Evolutionary conservation across 2,797 vertebrate species (phyloP).

Genomic region (Melanotaenia boesemani): DNA sequence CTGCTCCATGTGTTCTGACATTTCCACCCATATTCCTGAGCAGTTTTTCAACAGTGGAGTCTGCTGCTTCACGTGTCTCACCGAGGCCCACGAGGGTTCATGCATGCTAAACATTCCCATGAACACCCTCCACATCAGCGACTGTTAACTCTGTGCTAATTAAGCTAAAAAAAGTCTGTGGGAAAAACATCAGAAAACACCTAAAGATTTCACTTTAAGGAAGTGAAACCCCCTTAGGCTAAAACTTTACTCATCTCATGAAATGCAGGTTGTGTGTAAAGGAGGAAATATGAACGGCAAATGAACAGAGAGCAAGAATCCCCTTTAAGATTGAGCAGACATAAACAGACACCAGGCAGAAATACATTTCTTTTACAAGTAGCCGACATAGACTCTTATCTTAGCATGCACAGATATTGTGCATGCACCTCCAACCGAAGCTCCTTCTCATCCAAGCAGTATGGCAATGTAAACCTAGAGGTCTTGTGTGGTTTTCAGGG

Average conservation of each 20-base stretch:
- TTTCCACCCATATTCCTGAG: conserved; percentile 66
- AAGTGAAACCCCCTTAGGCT: conserved; percentile 29
- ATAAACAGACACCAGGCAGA: conserved; percentile 19
- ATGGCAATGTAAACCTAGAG: conserved; percentile 86
- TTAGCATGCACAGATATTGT: conserved; percentile 21
- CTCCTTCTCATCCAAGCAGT: conserved; percentile 70
- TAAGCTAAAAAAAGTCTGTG: conserved; percentile 29
- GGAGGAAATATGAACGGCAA: not conserved
- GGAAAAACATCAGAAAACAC: not conserved
- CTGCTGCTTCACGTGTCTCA: conserved; percentile 64
- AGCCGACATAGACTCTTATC: conserved; percentile 45
- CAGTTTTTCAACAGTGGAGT: conserved; percentile 34
- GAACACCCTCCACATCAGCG: conserved; percentile 27
- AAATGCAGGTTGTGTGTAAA: not conserved
- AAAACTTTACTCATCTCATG: not conserved
- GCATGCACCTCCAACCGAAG: conserved; percentile 47
- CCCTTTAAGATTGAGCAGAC: conserved; percentile 1
- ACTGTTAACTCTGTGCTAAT: conserved; percentile 31
- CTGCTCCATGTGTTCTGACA: conserved; percentile 58
- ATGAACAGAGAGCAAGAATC: not conserved
- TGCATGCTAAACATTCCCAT: conserved; percentile 13
- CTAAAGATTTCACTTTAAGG: conserved; percentile 7
- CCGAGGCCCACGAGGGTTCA: conserved; percentile 19
- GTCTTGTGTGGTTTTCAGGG: conserved; percentile 88
- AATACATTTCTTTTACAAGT: conserved; percentile 25